Evolutionary conservation across 1,140 invertebrate species (phyloP).

Genomic region (Rhyacophila brunnea): DNA sequence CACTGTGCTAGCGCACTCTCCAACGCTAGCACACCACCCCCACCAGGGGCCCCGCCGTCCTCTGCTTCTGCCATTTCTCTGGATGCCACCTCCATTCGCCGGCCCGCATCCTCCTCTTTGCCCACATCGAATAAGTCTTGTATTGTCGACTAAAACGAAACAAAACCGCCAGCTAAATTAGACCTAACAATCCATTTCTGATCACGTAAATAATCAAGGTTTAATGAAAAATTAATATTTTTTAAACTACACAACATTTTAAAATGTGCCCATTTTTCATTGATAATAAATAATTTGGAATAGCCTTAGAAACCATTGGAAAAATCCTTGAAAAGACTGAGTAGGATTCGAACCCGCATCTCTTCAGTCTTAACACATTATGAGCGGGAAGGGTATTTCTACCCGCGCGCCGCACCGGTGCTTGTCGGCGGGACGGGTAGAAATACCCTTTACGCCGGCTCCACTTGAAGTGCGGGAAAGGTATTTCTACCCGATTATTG

Average conservation of each 20-base stretch:
- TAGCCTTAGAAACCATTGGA: too few species aligned
- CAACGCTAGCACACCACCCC: slow-evolving; percentile 56
- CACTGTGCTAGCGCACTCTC: slow-evolving; percentile 85
- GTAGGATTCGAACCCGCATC: too few species aligned
- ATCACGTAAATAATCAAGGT: neutral
- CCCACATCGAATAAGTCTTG: slow-evolving; percentile 89
- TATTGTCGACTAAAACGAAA: slow-evolving; percentile 71
- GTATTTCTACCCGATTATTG: too few species aligned
- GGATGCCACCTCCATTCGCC: slow-evolving; percentile 20
- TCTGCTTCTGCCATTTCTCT: slow-evolving; percentile 11
- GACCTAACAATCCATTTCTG: too few species aligned
- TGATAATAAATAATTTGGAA: neutral
- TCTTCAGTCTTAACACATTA: too few species aligned
- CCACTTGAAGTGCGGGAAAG: too few species aligned
- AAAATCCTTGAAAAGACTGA: too few species aligned
- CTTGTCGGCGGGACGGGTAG: too few species aligned
- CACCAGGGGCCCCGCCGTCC: neutral
- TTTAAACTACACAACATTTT: neutral
- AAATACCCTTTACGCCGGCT: too few species aligned
- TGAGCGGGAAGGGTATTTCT: too few species aligned
- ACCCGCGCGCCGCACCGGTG: too few species aligned
- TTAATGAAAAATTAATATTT: neutral
- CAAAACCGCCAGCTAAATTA: too few species aligned
- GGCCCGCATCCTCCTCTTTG: slow-evolving; percentile 57
- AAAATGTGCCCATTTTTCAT: neutral